Evolutionary conservation across 2,797 vertebrate species (phyloP), one percentile per base, ranked within the genome.

Genomic region (Acestrorhynchus altus): DNA sequence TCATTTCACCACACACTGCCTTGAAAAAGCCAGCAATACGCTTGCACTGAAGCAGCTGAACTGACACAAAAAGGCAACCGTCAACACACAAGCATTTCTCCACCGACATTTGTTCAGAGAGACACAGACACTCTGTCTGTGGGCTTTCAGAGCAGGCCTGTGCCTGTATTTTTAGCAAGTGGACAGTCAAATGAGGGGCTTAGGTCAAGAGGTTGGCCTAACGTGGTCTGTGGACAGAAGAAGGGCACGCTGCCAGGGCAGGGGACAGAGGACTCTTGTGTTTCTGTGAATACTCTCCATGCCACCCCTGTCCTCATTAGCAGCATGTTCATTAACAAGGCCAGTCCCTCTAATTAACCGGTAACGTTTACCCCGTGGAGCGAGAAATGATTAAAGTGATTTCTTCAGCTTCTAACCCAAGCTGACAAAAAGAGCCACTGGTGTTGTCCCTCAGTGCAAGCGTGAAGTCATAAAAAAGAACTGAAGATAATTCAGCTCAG

Each of bases 331-430:
- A 28, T 51, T 42, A 67, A 72, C n/a, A 31, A 46, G n/a, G 28
- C 54, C 0, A 40, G 76, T 65, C 63, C 22, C 20, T 66, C 39
- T 59, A 82, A 78, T 67, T 72, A 66, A 59, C 20, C 31, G 56
- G 35, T 49, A 18, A 64, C 22, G 39, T 51, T 63, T 61, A 18
- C 46, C 18, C 44, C 18, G 9, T 42, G 31, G 24, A 49, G 52
- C 26, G 11, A 28, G 15, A 56, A 28, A 61, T 65, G 59, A 72
- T 72, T 76, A 39, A 59, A 61, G 28, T 51, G 64, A 24, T 71
- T 49, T 54, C 16, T 24, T 8, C 65, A 47, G 20, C 7, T 24
- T 46, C 47, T 56, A 63, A 57, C 51, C 74, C 59, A 51, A 40
- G 18, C 40, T 72, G 68, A 67, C 63, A 81, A 39, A 31, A 73